Base-by-base conservation (phyloP, 2,888 invertebrate genomes). In the Pheosia gnoma region DNA sequence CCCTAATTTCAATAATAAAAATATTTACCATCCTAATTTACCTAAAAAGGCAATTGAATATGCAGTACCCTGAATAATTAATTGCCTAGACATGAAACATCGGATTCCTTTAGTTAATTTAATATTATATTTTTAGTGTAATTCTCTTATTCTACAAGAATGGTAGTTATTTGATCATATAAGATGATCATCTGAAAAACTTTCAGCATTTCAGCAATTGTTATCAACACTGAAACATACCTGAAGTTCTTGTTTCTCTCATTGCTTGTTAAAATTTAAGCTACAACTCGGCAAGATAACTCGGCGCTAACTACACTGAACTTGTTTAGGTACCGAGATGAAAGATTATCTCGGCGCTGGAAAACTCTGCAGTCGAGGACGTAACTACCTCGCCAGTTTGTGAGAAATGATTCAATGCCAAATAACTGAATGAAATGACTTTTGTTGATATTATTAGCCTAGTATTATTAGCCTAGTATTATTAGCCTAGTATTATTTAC, bases 291-390 rank as follows among this genome's bases (percentile, higher is more conserved):
- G 59, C 57, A 58, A 63, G 62, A 65, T 62, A 64, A 71, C 66
- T 56, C 51, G 61, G 61, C 57, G 36, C 57, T 67, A 66, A 75
- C 65, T 63, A 61, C 56, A n/a, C 47, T 38, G 9, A 68, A 71
- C 36, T 73, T 65, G 65, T 65, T 64, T 53, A 61, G 61, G 61
- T 56, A 52, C 55, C 59, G 60, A 70, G 62, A 62, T 66, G 59
- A 67, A 64, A 68, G 66, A 68, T 68, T 65, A 67, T 59, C 59
- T 73, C 55, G 47, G 67, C 57, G 8, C 57, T 64, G 56, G 58
- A 10, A 52, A 60, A 64, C 61, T 63, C 59, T 59, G 57, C 45
- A 51, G 57, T 58, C n/a, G 25, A 59, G 58, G 37, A 36, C 37
- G 37, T 25, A 53, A 11, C 8, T 37, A 53, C 53, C 37, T 52